phyloP scores from a whole-genome alignment of 1,140 invertebrate genomes.

The Megathymus violae region DNA sequence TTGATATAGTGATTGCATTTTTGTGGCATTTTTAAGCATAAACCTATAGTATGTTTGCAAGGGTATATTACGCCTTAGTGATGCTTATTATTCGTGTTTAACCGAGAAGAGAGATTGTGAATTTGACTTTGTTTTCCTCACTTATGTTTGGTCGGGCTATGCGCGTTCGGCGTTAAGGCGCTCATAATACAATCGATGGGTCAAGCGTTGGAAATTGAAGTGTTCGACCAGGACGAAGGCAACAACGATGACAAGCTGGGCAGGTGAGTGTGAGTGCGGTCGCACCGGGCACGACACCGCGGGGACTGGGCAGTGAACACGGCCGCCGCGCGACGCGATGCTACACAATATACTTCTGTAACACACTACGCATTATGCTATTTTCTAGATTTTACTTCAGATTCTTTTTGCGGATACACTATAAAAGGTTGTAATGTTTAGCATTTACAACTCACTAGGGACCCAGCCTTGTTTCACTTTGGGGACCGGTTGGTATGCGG shows the following conservation, averaged over 20 bases:
- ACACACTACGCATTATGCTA: too few species aligned
- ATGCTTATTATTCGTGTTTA: slow-evolving; percentile 26
- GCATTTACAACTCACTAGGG: too few species aligned
- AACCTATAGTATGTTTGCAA: slow-evolving; percentile 3
- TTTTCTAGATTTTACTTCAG: too few species aligned
- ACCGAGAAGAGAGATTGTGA: slow-evolving; percentile 42
- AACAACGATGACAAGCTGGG: slow-evolving; percentile 93
- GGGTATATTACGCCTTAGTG: slow-evolving; percentile 2
- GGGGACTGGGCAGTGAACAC: slow-evolving; percentile 24
- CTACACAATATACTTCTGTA: too few species aligned
- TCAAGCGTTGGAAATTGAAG: slow-evolving; percentile 90
- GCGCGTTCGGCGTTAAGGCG: slow-evolving; percentile 71
- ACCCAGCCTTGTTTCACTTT: too few species aligned
- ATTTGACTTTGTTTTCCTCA: slow-evolving; percentile 77
- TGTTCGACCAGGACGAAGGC: slow-evolving; percentile 94
- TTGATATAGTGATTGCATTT: background rate
- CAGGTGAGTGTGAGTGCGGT: slow-evolving; percentile 90
- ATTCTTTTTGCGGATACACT: too few species aligned
- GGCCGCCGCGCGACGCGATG: too few species aligned
- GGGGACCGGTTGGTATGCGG: too few species aligned
- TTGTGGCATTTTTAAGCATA: slow-evolving; percentile 2
- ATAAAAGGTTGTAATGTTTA: too few species aligned
- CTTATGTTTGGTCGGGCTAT: slow-evolving; percentile 74
- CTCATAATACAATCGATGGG: slow-evolving; percentile 84
- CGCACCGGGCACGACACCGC: slow-evolving; percentile 18